Evolutionary conservation across 2,113 vertebrate genomes (phyloP).

Genomic region (Paramisgurnus dabryanus): DNA sequence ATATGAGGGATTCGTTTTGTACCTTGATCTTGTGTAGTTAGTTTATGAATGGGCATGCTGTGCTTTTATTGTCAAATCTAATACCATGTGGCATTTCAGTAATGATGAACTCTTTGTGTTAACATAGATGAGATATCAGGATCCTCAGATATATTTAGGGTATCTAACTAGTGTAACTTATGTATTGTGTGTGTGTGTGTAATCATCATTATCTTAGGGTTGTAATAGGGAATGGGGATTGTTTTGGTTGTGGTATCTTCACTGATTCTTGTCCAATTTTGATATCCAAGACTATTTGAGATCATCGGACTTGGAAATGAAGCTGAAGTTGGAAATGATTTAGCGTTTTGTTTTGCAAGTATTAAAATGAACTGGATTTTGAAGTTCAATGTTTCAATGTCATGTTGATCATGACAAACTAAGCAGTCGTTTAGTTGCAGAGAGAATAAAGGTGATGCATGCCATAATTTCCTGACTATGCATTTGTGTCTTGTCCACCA

Average conservation of each 20-base stretch:
- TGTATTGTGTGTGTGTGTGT: background rate
- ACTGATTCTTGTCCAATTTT: background rate
- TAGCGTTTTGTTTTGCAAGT: too few species aligned
- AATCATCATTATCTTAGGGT: conserved; percentile 1
- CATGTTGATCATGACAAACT: background rate
- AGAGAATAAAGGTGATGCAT: background rate
- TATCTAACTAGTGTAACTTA: conserved; percentile 3
- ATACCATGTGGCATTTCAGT: background rate
- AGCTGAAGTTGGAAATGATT: too few species aligned
- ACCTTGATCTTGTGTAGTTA: background rate
- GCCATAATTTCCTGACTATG: conserved; percentile 3
- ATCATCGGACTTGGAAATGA: too few species aligned
- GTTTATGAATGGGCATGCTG: background rate
- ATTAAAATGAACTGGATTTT: background rate
- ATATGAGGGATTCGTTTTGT: background rate
- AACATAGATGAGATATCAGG: too few species aligned
- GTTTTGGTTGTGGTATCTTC: conserved; percentile 4
- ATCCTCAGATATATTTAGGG: background rate
- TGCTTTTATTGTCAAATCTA: background rate
- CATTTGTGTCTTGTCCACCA: background rate
- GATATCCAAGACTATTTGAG: too few species aligned
- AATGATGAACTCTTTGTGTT: too few species aligned
- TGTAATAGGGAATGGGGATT: background rate
- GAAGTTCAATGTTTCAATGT: background rate
- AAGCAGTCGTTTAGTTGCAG: background rate